Percentiles rank a stretch among this genome's conserved stretches.
phyloP scores from a whole-genome alignment of 2,888 invertebrate genomes.

The Dastarcus helophoroides region DNA sequence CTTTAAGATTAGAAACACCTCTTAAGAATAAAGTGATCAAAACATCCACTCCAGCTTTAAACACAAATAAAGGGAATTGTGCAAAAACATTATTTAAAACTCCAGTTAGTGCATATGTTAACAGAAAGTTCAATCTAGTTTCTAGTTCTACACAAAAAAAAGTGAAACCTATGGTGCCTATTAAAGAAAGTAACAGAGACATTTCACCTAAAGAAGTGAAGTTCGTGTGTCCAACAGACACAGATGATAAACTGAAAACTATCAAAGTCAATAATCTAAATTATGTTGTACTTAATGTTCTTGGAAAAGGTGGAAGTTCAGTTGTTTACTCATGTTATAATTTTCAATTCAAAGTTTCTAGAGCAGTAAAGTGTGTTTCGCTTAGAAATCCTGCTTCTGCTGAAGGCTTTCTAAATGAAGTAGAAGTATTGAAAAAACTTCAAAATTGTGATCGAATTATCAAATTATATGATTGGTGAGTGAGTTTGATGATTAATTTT shows the following conservation, averaged over 20 bases:
- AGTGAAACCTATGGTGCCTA: no score
- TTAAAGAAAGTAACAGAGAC: no score
- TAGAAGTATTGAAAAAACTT: slow-evolving; percentile 65
- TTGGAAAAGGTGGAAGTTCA: slow-evolving; percentile 87
- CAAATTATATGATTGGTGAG: slow-evolving; percentile 78
- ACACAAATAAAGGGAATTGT: no score
- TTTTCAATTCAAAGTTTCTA: slow-evolving; percentile 42
- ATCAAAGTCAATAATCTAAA: slow-evolving; percentile 53
- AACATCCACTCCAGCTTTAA: no score
- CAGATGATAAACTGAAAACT: slow-evolving; percentile 2
- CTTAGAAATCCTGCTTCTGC: slow-evolving; percentile 62
- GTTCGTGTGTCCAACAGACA: no score
- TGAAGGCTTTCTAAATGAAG: slow-evolving; percentile 80
- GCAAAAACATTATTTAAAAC: no score
- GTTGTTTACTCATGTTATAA: slow-evolving; percentile 68
- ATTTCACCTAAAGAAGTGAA: no score
- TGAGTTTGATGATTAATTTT: slow-evolving; percentile 21
- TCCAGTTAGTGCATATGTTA: no score
- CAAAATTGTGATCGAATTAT: slow-evolving; percentile 78
- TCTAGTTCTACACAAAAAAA: no score
- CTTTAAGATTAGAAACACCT: no score
- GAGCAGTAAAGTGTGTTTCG: slow-evolving; percentile 77
- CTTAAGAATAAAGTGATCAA: no score
- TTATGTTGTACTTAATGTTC: slow-evolving; percentile 60
- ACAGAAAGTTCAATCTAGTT: no score